A percentile compares a stretch with the other conserved stretches of the same genome.
Evolutionary conservation across 1,140 invertebrate genomes (phyloP).

Genomic region (Neodiprion virginianus): DNA sequence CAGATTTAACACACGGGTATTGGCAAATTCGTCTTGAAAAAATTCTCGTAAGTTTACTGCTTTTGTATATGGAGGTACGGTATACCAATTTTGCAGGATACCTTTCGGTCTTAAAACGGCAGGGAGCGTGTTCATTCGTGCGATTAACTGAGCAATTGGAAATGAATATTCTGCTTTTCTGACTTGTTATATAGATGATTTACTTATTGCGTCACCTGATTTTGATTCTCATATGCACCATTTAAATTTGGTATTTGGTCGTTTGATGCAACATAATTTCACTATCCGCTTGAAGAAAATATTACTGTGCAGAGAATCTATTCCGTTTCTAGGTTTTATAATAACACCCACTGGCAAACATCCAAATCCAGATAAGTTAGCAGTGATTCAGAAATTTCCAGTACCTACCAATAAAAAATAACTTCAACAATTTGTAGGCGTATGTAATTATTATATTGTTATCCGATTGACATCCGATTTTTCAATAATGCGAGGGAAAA

Average conservation of each 20-base stretch:
- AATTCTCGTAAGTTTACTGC: constrained; percentile 25
- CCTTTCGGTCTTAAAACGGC: constrained; percentile 8
- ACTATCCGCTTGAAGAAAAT: constrained; percentile 21
- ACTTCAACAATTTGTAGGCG: constrained; percentile 18
- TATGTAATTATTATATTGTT: constrained; percentile 21
- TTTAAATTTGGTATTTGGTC: constrained; percentile 23
- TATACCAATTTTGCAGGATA: constrained; percentile 24
- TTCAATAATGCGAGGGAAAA: too few species aligned
- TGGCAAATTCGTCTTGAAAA: constrained; percentile 30
- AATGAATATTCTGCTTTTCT: background rate
- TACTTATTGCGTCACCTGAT: background rate
- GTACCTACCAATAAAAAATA: constrained; percentile 29
- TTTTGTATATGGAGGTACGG: constrained; percentile 18
- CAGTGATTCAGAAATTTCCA: constrained; percentile 43
- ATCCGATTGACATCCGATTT: too few species aligned
- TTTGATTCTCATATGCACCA: background rate
- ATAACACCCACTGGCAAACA: constrained; percentile 36
- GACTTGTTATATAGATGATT: background rate
- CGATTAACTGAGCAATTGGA: constrained; percentile 6
- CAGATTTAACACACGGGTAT: constrained; percentile 32
- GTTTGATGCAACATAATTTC: constrained; percentile 1
- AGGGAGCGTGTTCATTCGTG: background rate
- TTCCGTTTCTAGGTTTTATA: constrained; percentile 43
- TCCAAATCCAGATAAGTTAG: constrained; percentile 42
- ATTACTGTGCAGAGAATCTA: constrained; percentile 17